Conservation (phyloP, 2,113 vertebrate genomes). For the Cyprinodon variegatus region DNA sequence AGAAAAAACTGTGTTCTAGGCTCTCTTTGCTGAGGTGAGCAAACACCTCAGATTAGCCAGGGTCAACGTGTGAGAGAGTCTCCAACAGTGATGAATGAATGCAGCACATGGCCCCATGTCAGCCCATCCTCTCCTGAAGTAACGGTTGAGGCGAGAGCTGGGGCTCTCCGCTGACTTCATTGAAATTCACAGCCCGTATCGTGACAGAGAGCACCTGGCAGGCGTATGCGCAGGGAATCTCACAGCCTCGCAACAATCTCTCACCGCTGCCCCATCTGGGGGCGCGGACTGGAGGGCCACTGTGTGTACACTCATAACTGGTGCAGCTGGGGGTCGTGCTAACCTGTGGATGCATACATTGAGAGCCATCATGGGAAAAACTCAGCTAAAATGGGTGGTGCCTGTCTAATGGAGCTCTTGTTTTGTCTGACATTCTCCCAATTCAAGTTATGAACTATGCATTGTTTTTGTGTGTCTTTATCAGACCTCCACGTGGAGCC, state of each 20-base stretch:
- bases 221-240: slow-evolving; percentile 56
- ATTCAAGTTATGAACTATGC: slow-evolving; percentile 16
- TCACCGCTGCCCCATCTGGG: slow-evolving; percentile 32
- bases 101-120: slow-evolving; percentile 58
- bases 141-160: slow-evolving; percentile 40
- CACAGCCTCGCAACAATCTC: slow-evolving; percentile 63
- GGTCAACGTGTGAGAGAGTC: slow-evolving; percentile 51
- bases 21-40: slow-evolving; percentile 29
- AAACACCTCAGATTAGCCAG: slow-evolving; percentile 22
- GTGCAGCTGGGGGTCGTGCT: slow-evolving; percentile 45
- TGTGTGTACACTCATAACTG: slow-evolving; percentile 55
- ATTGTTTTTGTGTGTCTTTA: slow-evolving; percentile 70
- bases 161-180: slow-evolving; percentile 66
- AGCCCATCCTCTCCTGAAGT: slow-evolving; percentile 46
- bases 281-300: slow-evolving; percentile 40
- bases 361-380: slow-evolving; percentile 21
- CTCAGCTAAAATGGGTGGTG: slow-evolving; percentile 22
- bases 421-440: slow-evolving; percentile 15
- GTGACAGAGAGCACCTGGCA: slow-evolving; percentile 66
- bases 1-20: background rate
- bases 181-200: slow-evolving; percentile 75
- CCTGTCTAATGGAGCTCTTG: slow-evolving; percentile 8
- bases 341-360: slow-evolving; percentile 61
- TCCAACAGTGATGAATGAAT: slow-evolving; percentile 62
- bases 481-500: slow-evolving; percentile 88